Base-by-base conservation (phyloP, 2,888 invertebrate genomes). In the Notocelia uddmanniana region DNA sequence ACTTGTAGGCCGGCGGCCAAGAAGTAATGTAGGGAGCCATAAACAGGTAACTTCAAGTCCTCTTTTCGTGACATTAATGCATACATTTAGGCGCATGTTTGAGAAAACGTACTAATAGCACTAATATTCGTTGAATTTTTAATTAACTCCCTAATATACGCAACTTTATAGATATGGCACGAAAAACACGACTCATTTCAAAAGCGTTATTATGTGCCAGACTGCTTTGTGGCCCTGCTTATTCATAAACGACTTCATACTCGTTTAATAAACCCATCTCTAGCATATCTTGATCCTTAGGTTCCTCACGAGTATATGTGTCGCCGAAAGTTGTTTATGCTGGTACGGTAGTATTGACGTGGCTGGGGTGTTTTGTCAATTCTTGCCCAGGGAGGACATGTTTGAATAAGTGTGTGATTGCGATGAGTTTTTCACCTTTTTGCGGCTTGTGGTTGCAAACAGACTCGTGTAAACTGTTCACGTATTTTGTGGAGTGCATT, bases 391-490 rank as follows among this genome's bases (percentile, higher is more conserved):
- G 84, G 84, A 85, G 78, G 76, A 77, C 86, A 88, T 89, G 92
- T 92, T 90, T 92, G 92, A 92, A 92, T 92, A 91, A 89, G 87
- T 91, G 89, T 90, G 91, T 92, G 92, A 92, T 92, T 91, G 92
- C 92, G 64, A 45, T 21, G 45, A 41, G 50, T 45, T 23, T 71
- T 72, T 60, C 67, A 68, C 34, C 64, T 64, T 64, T 64, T 64
- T 64, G 64, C 54, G 64, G 52, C 37, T 64, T 31, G 54, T 45
- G 37, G 52, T 26, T 48, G 50, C 63, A 52, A 62, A 62, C 48
- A 63, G 19, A 23, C 34, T 64, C 50, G 21, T 54, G 64, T 64
- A 64, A 64, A 64, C 54, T 54, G 64, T 34, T 37, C 52, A 37
- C 52, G 64, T 64, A 54, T 18, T 21, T 63, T 59, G 41, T 59